A percentile compares a stretch with the other conserved stretches of the same genome.
Evolutionary conservation across 2,888 invertebrate genomes (phyloP).

Genomic region (Nezara viridula): DNA sequence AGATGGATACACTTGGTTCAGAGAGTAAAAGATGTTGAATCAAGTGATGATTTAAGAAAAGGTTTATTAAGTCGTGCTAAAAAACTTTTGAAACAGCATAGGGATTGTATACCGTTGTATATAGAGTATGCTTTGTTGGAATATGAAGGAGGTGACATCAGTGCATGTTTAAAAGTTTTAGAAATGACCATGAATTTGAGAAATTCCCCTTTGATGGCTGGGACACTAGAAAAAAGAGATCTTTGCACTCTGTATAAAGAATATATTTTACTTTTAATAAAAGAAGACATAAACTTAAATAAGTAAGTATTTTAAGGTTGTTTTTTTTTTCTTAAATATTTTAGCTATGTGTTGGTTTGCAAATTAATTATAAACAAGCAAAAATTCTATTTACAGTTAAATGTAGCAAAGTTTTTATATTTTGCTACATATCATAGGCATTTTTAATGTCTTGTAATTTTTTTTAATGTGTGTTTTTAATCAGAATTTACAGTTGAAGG

Average conservation of each 20-base stretch:
- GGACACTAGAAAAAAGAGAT: conserved; percentile 57
- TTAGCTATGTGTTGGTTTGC: too few relatives aligned
- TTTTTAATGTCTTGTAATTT: not conserved
- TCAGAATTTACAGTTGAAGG: too few relatives aligned
- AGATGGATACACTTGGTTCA: conserved; percentile 38
- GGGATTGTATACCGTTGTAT: conserved; percentile 74
- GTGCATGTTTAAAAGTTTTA: conserved; percentile 72
- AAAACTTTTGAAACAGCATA: conserved; percentile 63
- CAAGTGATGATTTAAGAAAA: conserved; percentile 9
- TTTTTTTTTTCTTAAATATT: not conserved
- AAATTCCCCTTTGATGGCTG: conserved; percentile 58
- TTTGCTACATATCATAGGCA: too few relatives aligned
- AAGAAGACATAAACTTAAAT: conserved; percentile 52
- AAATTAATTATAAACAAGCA: too few relatives aligned
- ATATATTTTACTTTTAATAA: conserved; percentile 57
- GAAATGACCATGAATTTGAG: conserved; percentile 65
- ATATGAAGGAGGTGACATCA: conserved; percentile 71
- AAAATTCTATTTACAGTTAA: too few relatives aligned
- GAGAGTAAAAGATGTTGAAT: not conserved
- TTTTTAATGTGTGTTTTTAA: not conserved
- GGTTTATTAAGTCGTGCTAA: conserved; percentile 57
- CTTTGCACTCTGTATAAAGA: conserved; percentile 59
- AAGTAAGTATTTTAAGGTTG: conserved; percentile 51
- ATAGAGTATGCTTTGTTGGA: conserved; percentile 77
- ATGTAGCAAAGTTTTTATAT: too few relatives aligned